These are phyloP conservation scores for Porites rus DNA, from an alignment of 92 coral and sea anemone genomes.

Conservation along the genomic window DNA sequence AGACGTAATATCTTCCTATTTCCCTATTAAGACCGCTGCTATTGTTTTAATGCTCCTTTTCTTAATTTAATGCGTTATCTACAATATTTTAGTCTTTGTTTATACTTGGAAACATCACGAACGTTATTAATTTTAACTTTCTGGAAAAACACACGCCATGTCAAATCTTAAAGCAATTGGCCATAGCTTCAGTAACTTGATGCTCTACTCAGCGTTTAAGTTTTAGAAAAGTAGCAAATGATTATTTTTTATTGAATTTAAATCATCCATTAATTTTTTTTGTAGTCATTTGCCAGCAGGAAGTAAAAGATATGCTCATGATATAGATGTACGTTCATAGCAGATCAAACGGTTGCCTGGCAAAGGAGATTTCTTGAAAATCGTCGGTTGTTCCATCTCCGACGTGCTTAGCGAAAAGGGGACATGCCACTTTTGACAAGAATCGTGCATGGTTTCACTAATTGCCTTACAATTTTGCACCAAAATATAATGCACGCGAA, in stretches of 20 bases:
- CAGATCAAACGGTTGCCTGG: constrained; percentile 19
- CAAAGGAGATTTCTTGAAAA: neutral
- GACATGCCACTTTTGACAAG: no score
- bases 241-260: constrained; percentile 41
- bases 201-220: constrained; percentile 5
- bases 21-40: constrained; percentile 20
- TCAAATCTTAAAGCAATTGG: neutral
- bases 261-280: constrained; percentile 38
- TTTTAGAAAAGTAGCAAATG: constrained; percentile 16
- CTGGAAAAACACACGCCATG: neutral
- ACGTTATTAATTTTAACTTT: neutral
- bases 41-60: constrained; percentile 23
- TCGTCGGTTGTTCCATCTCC: neutral
- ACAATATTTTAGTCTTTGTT: constrained; percentile 25
- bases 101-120: constrained; percentile 9
- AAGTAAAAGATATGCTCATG: constrained; percentile 9
- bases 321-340: constrained; percentile 14
- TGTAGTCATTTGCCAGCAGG: constrained; percentile 54
- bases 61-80: constrained; percentile 42
- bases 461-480: neutral
- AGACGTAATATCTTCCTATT: constrained; percentile 8
- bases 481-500: neutral
- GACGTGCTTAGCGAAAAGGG: neutral
- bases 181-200: constrained; percentile 7
- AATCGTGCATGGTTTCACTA: neutral